Conservation (phyloP, 1,140 invertebrate species). For the Ooceraea biroi region DNA sequence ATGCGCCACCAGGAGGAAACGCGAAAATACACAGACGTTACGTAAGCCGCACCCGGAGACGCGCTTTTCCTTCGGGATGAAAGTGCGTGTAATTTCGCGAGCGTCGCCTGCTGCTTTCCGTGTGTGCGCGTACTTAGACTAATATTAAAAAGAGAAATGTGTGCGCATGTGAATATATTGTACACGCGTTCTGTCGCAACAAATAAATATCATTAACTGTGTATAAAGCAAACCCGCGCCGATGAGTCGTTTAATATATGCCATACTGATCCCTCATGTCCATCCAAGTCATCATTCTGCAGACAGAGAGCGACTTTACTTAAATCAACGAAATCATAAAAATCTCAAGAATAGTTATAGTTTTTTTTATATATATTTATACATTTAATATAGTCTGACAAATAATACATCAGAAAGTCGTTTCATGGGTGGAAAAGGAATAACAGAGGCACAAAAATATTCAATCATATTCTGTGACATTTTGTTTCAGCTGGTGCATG, state of each 20-base stretch:
- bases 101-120: conserved; percentile 9
- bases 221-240: conserved; percentile 69
- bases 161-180: conserved; percentile 77
- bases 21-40: conserved; percentile 35
- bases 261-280: background rate
- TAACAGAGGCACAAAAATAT: too few relatives aligned
- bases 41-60: conserved; percentile 36
- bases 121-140: conserved; percentile 13
- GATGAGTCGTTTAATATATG: background rate
- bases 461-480: too few relatives aligned
- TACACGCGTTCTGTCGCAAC: conserved; percentile 77
- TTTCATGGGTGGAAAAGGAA: background rate
- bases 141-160: conserved; percentile 47
- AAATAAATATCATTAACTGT: conserved; percentile 77
- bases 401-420: background rate
- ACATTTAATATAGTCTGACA: too few relatives aligned
- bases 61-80: conserved; percentile 47
- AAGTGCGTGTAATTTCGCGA: conserved; percentile 26
- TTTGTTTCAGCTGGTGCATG: background rate
- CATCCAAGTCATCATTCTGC: background rate
- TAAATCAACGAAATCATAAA: background rate
- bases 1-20: conserved; percentile 24
- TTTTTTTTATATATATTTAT: background rate
- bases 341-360: background rate
- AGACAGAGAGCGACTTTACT: background rate